Evolutionary conservation across 2,113 vertebrate species (phyloP).

Genomic region (Nothobranchius kuhntae): DNA sequence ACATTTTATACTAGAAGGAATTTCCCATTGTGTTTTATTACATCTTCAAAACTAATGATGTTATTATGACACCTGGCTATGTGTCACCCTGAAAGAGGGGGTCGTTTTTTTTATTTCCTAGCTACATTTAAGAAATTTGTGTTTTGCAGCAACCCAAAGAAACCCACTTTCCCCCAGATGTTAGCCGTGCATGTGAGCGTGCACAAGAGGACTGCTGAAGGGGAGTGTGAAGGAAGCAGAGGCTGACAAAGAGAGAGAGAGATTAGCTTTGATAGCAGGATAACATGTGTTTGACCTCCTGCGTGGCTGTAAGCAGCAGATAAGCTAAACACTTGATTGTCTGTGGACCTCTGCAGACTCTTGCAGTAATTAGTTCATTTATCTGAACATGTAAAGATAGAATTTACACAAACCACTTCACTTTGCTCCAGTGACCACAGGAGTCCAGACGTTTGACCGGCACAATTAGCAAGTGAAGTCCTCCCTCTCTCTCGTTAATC

Average conservation of each 20-base stretch:
- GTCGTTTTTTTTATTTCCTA: too few species aligned
- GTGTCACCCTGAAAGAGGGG: too few species aligned
- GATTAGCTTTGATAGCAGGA: slow-evolving; percentile 54
- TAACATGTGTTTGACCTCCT: slow-evolving; percentile 68
- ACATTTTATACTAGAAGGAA: too few species aligned
- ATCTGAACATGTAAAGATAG: slow-evolving; percentile 55
- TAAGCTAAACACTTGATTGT: slow-evolving; percentile 68
- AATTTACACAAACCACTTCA: slow-evolving; percentile 43
- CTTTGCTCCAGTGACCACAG: slow-evolving; percentile 24
- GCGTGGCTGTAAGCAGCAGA: slow-evolving; percentile 64
- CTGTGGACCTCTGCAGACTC: slow-evolving; percentile 42
- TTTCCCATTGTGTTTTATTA: too few species aligned
- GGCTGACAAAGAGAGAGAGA: slow-evolving; percentile 51
- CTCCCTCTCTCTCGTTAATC: slow-evolving; percentile 3
- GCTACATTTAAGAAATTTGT: too few species aligned
- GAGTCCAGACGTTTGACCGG: slow-evolving; percentile 46
- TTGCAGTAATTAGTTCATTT: slow-evolving; percentile 65
- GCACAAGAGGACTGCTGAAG: not conserved
- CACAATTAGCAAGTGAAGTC: slow-evolving; percentile 33
- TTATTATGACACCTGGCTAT: too few species aligned
- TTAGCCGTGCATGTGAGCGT: not conserved
- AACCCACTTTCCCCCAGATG: not conserved
- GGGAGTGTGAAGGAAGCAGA: slow-evolving; percentile 19
- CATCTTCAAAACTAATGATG: too few species aligned
- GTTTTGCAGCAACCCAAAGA: too few species aligned